Evolutionary conservation across 1,140 invertebrate genomes (phyloP).

Genomic region (Drosophila athabasca): DNA sequence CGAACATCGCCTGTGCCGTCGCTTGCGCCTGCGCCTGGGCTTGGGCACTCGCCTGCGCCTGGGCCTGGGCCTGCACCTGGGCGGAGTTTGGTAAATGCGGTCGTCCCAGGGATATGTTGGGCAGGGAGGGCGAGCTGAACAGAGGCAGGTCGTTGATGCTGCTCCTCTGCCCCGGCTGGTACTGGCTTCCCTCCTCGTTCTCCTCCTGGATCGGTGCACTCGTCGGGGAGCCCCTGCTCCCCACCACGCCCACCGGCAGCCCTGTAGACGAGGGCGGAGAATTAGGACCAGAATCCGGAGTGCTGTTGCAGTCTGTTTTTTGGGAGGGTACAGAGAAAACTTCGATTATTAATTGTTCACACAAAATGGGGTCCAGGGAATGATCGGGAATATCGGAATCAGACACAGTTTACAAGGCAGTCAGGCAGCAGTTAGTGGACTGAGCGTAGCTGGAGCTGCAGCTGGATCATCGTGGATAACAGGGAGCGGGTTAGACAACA

Average conservation of each 20-base stretch:
- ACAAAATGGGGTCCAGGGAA: background rate
- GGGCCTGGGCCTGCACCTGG: conserved; percentile 78
- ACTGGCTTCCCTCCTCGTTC: conserved; percentile 84
- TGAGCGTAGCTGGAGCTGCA: background rate
- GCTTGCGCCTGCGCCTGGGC: conserved; percentile 72
- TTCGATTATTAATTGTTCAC: too few relatives aligned
- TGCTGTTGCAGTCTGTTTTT: conserved; percentile 85
- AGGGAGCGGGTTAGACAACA: conserved; percentile 17
- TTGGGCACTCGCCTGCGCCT: conserved; percentile 35
- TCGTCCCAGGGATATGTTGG: conserved; percentile 96
- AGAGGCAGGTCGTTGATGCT: conserved; percentile 87
- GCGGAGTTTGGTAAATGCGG: conserved; percentile 87
- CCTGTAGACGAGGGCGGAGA: conserved; percentile 89
- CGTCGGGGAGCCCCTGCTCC: conserved; percentile 85
- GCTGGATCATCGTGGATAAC: background rate
- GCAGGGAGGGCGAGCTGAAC: conserved; percentile 97
- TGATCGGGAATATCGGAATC: too few relatives aligned
- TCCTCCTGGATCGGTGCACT: conserved; percentile 90
- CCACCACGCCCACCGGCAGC: conserved; percentile 83
- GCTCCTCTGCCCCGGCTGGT: conserved; percentile 82
- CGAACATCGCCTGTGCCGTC: conserved; percentile 65
- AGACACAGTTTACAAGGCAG: too few relatives aligned
- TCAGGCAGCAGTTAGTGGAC: background rate
- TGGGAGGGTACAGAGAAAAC: background rate
- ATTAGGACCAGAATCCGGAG: conserved; percentile 92